A percentile compares a stretch with the other conserved stretches of the same genome.
Evolutionary conservation across 2,113 vertebrate species (phyloP).

Genomic region (Chaenogobius annularis): DNA sequence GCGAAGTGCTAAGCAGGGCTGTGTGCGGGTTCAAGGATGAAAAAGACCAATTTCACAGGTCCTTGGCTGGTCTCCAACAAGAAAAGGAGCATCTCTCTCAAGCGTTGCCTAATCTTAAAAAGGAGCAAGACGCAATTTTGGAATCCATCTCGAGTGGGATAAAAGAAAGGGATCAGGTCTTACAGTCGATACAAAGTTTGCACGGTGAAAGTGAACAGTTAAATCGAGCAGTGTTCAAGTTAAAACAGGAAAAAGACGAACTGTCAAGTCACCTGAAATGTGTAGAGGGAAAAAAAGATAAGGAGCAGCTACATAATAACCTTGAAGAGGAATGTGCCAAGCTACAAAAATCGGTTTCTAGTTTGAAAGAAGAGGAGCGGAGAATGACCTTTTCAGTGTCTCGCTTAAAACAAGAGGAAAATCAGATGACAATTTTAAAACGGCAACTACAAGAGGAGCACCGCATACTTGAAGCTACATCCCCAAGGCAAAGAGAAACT

Average conservation of each 20-base stretch:
- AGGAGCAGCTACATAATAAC: constrained; percentile 12
- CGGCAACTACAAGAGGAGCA: constrained; percentile 41
- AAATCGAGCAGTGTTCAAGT: constrained; percentile 27
- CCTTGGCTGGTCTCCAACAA: constrained; percentile 33
- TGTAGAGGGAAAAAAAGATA: constrained; percentile 40
- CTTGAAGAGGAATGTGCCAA: constrained; percentile 32
- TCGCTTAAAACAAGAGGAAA: constrained; percentile 52
- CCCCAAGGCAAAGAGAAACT: constrained; percentile 24
- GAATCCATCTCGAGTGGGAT: constrained; percentile 37
- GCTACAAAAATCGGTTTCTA: constrained; percentile 27
- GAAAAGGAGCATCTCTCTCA: constrained; percentile 46
- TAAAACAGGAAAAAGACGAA: constrained; percentile 53
- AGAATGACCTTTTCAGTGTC: constrained; percentile 45
- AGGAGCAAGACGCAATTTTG: constrained; percentile 41
- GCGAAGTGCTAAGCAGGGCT: constrained; percentile 46
- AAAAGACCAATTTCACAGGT: constrained; percentile 41
- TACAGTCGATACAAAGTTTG: constrained; percentile 35
- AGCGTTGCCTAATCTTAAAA: constrained; percentile 38
- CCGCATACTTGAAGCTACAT: background rate
- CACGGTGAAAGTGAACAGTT: constrained; percentile 52
- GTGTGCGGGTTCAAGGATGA: constrained; percentile 53
- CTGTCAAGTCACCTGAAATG: constrained; percentile 20
- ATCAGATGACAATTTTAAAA: constrained; percentile 21
- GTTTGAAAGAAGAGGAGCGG: constrained; percentile 51
- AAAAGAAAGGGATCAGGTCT: constrained; percentile 41